Evolutionary conservation across 2,113 vertebrate species (phyloP).

Genomic region (Dunckerocampus dactyliophorus): DNA sequence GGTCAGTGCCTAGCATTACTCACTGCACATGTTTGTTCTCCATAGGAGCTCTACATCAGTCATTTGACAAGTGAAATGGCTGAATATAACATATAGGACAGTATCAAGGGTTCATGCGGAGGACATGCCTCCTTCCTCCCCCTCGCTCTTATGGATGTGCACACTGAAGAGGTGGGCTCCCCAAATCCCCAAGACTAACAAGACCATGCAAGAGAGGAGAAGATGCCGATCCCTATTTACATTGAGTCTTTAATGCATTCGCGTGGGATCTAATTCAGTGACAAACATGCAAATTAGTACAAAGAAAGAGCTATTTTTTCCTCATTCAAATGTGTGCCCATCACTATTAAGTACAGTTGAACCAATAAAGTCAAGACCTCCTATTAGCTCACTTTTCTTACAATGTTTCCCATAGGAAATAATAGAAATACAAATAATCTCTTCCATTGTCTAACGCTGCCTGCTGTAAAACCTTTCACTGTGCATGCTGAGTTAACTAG

Average conservation of each 20-base stretch:
- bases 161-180: slow-evolving; percentile 4
- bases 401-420: neutral
- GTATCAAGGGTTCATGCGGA: slow-evolving; percentile 59
- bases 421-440: neutral
- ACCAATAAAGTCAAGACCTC: neutral
- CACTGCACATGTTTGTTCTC: slow-evolving; percentile 60
- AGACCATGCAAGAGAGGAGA: neutral
- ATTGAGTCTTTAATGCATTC: no score
- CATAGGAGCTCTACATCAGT: slow-evolving; percentile 56
- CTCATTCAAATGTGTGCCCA: neutral
- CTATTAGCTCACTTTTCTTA: neutral
- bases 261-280: no score
- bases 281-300: no score
- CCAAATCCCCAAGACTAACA: slow-evolving; percentile 29
- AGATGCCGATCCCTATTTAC: slow-evolving; percentile 11
- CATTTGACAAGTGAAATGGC: slow-evolving; percentile 57
- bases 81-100: slow-evolving; percentile 60
- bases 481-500: no score
- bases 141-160: slow-evolving; percentile 4
- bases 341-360: neutral
- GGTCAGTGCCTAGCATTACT: slow-evolving; percentile 39
- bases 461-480: no score
- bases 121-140: slow-evolving; percentile 51
- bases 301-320: neutral
- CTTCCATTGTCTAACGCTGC: no score